A percentile compares a stretch with the other conserved stretches of the same genome.
Conservation (phyloP, 2,797 vertebrate species). For the Otus scops region DNA sequence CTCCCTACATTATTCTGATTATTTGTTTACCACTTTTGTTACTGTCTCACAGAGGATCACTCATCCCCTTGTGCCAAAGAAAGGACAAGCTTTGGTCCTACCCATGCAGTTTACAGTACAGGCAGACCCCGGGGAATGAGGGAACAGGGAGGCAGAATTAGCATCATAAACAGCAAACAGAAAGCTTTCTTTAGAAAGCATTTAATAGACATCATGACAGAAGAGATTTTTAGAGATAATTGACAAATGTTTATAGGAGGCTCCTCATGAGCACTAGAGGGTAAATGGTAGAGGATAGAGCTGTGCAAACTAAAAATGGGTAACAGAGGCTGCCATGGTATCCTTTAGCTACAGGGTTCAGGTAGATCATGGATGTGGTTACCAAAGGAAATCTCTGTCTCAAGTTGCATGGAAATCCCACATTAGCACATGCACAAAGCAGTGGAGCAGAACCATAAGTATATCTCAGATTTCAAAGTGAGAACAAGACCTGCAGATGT, state of each 20-base stretch:
- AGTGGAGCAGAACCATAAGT: background rate
- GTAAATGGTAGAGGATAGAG: background rate
- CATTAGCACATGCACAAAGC: background rate
- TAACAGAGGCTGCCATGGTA: background rate
- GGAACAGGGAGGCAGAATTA: background rate
- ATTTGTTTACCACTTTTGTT: background rate
- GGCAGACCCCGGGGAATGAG: background rate
- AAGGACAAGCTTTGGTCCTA: background rate
- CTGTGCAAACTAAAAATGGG: background rate
- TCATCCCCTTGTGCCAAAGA: background rate
- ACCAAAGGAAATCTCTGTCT: background rate
- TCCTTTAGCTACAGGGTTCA: background rate
- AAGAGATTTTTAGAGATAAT: background rate
- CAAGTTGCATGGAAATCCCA: background rate
- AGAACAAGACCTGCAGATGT: background rate
- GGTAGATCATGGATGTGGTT: background rate
- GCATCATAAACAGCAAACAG: background rate
- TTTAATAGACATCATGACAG: background rate
- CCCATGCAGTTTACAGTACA: background rate
- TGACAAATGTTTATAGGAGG: background rate
- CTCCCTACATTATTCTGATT: background rate
- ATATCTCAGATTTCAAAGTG: conserved; percentile 23
- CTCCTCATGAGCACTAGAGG: accelerated
- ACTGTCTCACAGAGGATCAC: background rate
- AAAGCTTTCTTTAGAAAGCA: background rate